phyloP scores from a whole-genome alignment of 2,113 vertebrate genomes.

The Crotalus tigris region DNA sequence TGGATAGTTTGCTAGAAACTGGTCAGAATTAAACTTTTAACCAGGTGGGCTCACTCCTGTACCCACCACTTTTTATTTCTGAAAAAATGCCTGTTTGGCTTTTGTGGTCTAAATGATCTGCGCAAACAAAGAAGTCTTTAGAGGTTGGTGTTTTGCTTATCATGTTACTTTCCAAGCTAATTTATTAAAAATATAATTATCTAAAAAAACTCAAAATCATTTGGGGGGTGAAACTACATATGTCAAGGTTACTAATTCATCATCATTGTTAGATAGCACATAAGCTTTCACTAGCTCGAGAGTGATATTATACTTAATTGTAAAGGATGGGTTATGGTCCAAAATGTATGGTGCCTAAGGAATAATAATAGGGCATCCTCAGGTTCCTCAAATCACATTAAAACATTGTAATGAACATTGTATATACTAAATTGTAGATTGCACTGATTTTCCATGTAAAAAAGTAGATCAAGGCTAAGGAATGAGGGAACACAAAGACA shows the following conservation, averaged over 20 bases:
- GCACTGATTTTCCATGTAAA: neutral
- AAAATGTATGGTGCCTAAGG: neutral
- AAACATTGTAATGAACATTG: neutral
- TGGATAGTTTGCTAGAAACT: neutral
- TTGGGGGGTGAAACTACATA: neutral
- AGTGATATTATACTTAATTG: neutral
- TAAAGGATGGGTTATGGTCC: neutral
- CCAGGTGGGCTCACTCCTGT: neutral
- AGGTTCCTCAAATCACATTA: neutral
- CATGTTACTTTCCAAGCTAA: neutral
- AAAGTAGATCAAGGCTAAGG: neutral
- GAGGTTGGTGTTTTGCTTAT: neutral
- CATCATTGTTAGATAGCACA: neutral
- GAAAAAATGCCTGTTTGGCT: neutral
- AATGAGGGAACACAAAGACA: neutral
- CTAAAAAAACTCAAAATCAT: neutral
- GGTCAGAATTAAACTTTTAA: neutral
- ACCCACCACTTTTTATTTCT: neutral
- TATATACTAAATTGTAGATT: neutral
- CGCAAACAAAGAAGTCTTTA: neutral
- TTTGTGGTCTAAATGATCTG: neutral
- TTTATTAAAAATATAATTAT: neutral
- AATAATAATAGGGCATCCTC: neutral
- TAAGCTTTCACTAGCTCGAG: neutral
- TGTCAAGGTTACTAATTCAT: neutral